Percentiles rank a stretch among this genome's conserved stretches.
These are phyloP conservation scores for Cheilosia variabilis DNA, from an alignment of 2,888 invertebrate genomes.

Conservation along the genomic window DNA sequence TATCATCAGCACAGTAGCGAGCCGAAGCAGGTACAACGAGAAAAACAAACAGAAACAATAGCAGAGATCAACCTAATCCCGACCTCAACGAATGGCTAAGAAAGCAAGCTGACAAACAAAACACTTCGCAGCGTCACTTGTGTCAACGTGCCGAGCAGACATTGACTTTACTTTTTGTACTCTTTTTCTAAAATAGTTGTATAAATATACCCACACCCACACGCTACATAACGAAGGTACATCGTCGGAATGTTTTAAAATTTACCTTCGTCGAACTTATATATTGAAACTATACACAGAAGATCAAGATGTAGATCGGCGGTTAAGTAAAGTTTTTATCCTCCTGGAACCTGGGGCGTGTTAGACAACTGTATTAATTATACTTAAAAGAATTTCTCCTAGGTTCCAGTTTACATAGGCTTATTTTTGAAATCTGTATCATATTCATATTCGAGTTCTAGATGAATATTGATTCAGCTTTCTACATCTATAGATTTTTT, in stretches of 20 bases:
- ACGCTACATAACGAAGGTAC: neutral
- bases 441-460: conserved; percentile 22
- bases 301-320: conserved; percentile 12
- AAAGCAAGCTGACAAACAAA: conserved; percentile 64
- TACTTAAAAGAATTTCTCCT: neutral
- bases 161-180: conserved; percentile 45
- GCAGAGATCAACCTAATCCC: conserved; percentile 58
- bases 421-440: conserved; percentile 57
- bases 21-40: conserved; percentile 19
- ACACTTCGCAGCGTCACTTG: conserved; percentile 64
- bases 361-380: conserved; percentile 16
- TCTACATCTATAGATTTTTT: neutral
- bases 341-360: neutral
- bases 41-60: conserved; percentile 69
- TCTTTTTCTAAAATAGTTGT: conserved; percentile 14
- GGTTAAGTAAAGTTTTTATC: conserved; percentile 14
- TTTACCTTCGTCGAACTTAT: conserved; percentile 26
- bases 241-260: conserved; percentile 33
- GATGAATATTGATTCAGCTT: conserved; percentile 50
- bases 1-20: conserved; percentile 29
- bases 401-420: conserved; percentile 1
- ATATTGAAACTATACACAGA: neutral
- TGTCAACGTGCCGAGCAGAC: conserved; percentile 67
- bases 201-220: neutral
- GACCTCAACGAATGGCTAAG: conserved; percentile 56